Conservation (phyloP, 1,140 invertebrate species). For the Aplysia californica region DNA sequence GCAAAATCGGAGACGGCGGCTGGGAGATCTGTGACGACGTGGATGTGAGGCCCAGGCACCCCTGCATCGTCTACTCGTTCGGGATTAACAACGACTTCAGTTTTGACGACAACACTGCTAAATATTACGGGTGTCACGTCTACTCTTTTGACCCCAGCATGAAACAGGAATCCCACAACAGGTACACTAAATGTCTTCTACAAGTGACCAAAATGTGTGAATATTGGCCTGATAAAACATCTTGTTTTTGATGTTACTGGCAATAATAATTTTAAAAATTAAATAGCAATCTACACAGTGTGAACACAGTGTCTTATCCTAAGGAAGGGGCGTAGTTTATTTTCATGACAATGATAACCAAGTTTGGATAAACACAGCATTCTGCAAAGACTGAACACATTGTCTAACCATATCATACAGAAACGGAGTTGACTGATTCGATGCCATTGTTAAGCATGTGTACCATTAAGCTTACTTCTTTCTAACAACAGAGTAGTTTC, state of each 20-base stretch:
- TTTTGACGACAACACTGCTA: slow-evolving; percentile 33
- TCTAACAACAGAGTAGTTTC: no score
- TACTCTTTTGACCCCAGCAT: slow-evolving; percentile 37
- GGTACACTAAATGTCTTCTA: no score
- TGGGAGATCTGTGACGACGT: slow-evolving; percentile 51
- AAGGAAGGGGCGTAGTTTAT: background rate
- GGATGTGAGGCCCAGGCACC: slow-evolving; percentile 27
- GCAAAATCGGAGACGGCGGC: slow-evolving; percentile 45
- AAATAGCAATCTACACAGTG: background rate
- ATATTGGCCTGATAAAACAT: no score
- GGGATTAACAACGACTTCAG: slow-evolving; percentile 33
- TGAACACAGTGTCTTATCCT: background rate
- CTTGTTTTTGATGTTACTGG: no score
- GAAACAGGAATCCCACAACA: background rate
- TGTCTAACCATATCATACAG: no score
- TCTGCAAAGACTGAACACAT: no score
- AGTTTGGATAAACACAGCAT: no score
- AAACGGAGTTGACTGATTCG: no score
- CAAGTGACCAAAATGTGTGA: no score
- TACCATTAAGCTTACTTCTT: no score
- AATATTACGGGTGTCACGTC: slow-evolving; percentile 30
- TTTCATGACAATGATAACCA: background rate
- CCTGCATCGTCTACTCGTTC: slow-evolving; percentile 43
- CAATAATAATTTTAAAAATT: no score
- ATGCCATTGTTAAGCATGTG: no score